Conservation (phyloP, 2,888 invertebrate genomes). For the Nipponacmea schrenckii region DNA sequence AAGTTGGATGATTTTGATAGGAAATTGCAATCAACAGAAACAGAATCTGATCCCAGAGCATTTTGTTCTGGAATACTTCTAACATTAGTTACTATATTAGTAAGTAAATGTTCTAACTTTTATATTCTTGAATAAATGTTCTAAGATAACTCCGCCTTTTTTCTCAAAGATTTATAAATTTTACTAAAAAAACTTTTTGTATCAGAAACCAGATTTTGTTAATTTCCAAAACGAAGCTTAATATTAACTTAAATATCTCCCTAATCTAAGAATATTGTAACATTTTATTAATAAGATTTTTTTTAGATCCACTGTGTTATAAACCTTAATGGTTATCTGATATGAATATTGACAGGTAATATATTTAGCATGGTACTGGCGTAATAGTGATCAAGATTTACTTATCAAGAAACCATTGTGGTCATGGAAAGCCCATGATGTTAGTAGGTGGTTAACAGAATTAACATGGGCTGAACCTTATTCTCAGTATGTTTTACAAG, state of each 20-base stretch:
- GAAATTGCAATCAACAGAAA: neutral
- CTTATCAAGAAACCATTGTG: constrained; percentile 48
- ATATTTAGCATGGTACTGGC: constrained; percentile 52
- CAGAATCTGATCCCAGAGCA: constrained; percentile 18
- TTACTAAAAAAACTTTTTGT: too few species aligned
- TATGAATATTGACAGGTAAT: constrained; percentile 36
- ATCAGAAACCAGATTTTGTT: too few species aligned
- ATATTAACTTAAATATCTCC: too few species aligned
- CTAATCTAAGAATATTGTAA: too few species aligned
- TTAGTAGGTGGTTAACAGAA: constrained; percentile 49
- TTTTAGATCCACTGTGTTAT: too few species aligned
- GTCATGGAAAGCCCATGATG: constrained; percentile 52
- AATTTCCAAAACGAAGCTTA: too few species aligned
- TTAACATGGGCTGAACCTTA: constrained; percentile 55
- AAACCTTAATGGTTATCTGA: too few species aligned
- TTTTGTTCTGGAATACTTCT: constrained; percentile 48
- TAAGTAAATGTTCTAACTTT: constrained; percentile 21
- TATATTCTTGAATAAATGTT: too few species aligned
- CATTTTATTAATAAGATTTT: too few species aligned
- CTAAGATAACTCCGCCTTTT: too few species aligned
- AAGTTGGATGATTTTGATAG: constrained; percentile 26
- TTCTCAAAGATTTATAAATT: too few species aligned
- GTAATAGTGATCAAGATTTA: constrained; percentile 43
- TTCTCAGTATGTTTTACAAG: constrained; percentile 35
- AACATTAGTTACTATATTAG: constrained; percentile 36